Percentiles rank a stretch among this genome's conserved stretches.
Conservation (phyloP, 1,140 invertebrate genomes). For the Bradynema listronoti region DNA sequence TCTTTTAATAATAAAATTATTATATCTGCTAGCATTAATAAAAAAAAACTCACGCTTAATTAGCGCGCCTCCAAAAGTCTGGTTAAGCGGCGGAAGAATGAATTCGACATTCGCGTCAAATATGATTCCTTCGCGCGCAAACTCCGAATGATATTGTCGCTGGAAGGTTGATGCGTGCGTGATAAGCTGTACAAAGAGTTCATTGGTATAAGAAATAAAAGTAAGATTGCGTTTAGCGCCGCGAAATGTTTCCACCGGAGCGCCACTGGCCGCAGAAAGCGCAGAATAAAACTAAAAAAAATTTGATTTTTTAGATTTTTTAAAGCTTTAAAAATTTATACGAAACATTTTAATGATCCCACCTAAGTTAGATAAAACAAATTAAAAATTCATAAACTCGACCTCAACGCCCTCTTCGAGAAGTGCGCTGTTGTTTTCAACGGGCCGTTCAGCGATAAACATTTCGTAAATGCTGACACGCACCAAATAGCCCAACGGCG, state of each 20-base stretch:
- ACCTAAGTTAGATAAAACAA: too few species aligned
- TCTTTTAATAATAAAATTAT: background rate
- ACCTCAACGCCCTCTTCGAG: conserved; percentile 15
- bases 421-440: conserved; percentile 5
- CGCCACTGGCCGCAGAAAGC: too few species aligned
- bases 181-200: conserved; percentile 31
- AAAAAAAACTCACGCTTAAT: conserved; percentile 13
- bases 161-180: conserved; percentile 5
- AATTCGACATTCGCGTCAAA: conserved; percentile 18
- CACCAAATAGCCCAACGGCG: conserved; percentile 42
- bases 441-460: conserved; percentile 6
- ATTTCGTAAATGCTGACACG: conserved; percentile 20
- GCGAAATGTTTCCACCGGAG: conserved; percentile 8
- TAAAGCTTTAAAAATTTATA: too few species aligned
- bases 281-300: too few species aligned
- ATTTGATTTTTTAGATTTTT: too few species aligned
- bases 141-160: background rate
- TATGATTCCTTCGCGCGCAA: conserved; percentile 5
- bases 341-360: too few species aligned
- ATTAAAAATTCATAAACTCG: too few species aligned
- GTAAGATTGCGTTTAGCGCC: conserved; percentile 18
- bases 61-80: conserved; percentile 4
- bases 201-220: conserved; percentile 43
- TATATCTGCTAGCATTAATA: background rate
- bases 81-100: background rate